Evolutionary conservation across 2,888 invertebrate genomes (phyloP).

Genomic region (Leptinotarsa peninsularis): DNA sequence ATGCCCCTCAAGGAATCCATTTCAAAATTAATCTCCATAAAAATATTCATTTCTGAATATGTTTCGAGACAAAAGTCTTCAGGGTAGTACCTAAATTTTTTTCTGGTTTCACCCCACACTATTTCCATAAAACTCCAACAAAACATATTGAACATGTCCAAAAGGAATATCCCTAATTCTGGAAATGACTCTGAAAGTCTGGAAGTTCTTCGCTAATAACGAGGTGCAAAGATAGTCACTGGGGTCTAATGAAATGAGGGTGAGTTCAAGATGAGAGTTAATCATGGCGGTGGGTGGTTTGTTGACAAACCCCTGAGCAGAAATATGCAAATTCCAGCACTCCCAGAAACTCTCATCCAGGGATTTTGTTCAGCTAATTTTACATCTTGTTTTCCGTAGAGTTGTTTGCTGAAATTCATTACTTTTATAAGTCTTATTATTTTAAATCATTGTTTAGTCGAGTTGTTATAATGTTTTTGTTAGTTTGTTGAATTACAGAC

Average conservation of each 20-base stretch:
- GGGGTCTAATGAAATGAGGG: conserved; percentile 3
- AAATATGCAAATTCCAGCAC: conserved; percentile 52
- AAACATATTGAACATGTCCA: too few relatives aligned
- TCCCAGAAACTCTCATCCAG: conserved; percentile 48
- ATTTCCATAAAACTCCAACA: too few relatives aligned
- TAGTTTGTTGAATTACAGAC: conserved; percentile 31
- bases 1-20: too few relatives aligned
- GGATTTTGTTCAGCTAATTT: conserved; percentile 51
- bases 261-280: conserved; percentile 11
- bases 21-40: too few relatives aligned
- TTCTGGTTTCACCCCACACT: too few relatives aligned
- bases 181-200: conserved; percentile 14
- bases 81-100: too few relatives aligned
- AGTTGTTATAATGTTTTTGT: conserved; percentile 26
- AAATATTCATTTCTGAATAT: too few relatives aligned
- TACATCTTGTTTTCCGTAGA: conserved; percentile 50
- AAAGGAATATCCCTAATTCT: too few relatives aligned
- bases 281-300: conserved; percentile 17
- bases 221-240: neutral
- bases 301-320: conserved; percentile 18
- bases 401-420: conserved; percentile 41
- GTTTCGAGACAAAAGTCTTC: too few relatives aligned
- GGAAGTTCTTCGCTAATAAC: conserved; percentile 1
- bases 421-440: conserved; percentile 36
- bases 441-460: conserved; percentile 33